Evolutionary conservation across 2,888 invertebrate genomes (phyloP).

Genomic region (Imbricaverruca yamaguchii): DNA sequence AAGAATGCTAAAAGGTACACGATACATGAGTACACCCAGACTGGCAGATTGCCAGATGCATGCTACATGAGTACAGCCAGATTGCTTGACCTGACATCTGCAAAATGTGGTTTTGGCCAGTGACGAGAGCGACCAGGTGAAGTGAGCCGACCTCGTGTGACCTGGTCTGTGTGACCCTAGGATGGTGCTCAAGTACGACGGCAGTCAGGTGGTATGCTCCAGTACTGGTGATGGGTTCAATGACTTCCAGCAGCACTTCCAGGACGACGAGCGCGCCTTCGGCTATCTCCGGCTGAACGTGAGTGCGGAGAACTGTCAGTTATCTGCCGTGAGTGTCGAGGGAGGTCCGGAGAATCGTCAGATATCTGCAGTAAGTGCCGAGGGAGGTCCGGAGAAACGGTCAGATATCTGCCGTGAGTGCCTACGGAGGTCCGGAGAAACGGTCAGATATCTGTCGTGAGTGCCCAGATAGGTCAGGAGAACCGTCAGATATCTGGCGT

Average conservation of each 20-base stretch:
- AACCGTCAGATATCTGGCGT: no score
- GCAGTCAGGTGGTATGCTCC: slow-evolving; percentile 56
- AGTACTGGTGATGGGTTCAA: slow-evolving; percentile 61
- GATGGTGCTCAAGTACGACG: slow-evolving; percentile 70
- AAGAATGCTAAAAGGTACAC: no score
- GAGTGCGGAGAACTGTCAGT: slow-evolving; percentile 25
- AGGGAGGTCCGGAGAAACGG: not conserved
- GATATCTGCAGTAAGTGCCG: not conserved
- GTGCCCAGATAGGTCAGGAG: no score
- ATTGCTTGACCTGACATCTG: no score
- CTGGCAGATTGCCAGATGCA: no score
- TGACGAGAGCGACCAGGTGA: not conserved
- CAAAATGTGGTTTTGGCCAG: no score
- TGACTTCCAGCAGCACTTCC: slow-evolving; percentile 59
- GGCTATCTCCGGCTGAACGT: slow-evolving; percentile 58
- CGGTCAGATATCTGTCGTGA: no score
- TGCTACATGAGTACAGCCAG: no score
- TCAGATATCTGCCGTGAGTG: slow-evolving; percentile 19
- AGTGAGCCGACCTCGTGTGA: not conserved
- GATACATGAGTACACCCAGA: no score
- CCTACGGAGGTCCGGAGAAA: no score
- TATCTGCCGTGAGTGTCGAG: not conserved
- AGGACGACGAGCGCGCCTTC: slow-evolving; percentile 64
- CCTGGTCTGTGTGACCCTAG: slow-evolving; percentile 42
- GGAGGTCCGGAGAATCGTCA: not conserved